phyloP scores from a whole-genome alignment of 2,113 vertebrate genomes.

The Recurvirostra avosetta region DNA sequence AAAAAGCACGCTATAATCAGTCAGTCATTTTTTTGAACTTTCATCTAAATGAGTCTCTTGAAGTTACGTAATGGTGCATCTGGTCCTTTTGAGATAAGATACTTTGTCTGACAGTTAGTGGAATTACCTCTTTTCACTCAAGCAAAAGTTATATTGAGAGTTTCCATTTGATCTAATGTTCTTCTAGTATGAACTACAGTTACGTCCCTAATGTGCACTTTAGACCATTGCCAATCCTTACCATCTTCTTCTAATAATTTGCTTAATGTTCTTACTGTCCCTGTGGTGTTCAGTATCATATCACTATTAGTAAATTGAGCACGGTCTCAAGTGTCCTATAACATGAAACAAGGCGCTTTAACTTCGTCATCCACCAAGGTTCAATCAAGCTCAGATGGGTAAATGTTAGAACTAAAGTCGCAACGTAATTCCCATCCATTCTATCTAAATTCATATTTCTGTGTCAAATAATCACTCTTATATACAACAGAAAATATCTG shows the following conservation, averaged over 20 bases:
- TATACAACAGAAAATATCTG: neutral
- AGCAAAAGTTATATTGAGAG: neutral
- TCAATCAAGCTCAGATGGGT: neutral
- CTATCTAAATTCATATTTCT: neutral
- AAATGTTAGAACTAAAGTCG: neutral
- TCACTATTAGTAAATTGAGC: neutral
- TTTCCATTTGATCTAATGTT: neutral
- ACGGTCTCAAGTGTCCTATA: neutral
- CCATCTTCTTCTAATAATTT: neutral
- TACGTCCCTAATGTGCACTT: neutral
- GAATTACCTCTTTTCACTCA: conserved; percentile 24
- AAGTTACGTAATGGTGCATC: conserved; percentile 43
- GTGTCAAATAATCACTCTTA: neutral
- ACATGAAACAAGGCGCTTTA: neutral
- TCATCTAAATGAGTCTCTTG: conserved; percentile 35
- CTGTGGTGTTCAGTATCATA: neutral
- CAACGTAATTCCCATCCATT: neutral
- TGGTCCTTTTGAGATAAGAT: conserved; percentile 62
- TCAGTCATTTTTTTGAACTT: neutral
- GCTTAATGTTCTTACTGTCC: neutral
- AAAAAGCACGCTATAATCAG: neutral
- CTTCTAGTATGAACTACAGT: neutral
- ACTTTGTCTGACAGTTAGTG: neutral
- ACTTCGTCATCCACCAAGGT: neutral
- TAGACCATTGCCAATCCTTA: neutral